A percentile compares a stretch with the other conserved stretches of the same genome.
Evolutionary conservation across 2,797 vertebrate species (phyloP).

Genomic region (Linurgus olivaceus): DNA sequence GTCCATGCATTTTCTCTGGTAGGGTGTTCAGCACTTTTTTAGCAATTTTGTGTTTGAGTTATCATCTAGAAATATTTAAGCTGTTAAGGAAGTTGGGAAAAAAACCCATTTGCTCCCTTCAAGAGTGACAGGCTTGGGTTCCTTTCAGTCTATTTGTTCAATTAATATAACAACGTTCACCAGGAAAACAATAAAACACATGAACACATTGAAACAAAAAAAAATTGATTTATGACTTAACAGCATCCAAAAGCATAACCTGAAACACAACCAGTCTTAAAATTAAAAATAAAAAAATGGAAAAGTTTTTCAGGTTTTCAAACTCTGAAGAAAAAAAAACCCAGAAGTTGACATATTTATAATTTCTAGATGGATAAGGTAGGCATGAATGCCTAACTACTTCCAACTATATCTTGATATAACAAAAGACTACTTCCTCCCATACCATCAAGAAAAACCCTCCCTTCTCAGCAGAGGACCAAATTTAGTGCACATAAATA

Average conservation of each 20-base stretch:
- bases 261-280: background rate
- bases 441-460: background rate
- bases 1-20: background rate
- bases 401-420: background rate
- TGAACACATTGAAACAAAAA: background rate
- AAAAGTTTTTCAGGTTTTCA: background rate
- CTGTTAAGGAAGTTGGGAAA: background rate
- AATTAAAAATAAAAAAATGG: background rate
- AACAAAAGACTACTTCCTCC: slow-evolving; percentile 3
- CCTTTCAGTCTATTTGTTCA: background rate
- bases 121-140: background rate
- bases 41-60: background rate
- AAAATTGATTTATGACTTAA: background rate
- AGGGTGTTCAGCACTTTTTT: background rate
- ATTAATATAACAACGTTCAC: background rate
- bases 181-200: background rate
- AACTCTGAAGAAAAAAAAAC: background rate
- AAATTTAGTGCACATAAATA: slow-evolving; percentile 48
- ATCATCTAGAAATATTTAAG: background rate
- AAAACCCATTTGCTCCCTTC: background rate
- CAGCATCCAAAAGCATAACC: background rate
- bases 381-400: background rate
- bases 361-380: background rate
- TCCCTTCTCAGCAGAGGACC: background rate
- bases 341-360: background rate